phyloP scores from a whole-genome alignment of 2,888 invertebrate genomes.

The Troilus luridus region DNA sequence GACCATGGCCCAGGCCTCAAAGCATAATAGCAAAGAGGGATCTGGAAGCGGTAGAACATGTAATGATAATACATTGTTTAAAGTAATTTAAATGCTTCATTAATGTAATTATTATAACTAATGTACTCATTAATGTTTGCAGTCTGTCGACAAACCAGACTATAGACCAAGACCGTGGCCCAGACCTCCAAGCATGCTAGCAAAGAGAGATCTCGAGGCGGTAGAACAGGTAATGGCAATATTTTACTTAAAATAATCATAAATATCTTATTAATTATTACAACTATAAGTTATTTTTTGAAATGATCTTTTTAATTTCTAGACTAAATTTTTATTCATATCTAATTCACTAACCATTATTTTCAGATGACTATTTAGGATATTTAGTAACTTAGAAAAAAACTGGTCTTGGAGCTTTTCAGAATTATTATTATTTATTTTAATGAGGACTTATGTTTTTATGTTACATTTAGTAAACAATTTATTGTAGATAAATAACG shows the following conservation, averaged over 20 bases:
- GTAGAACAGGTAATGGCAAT: background rate
- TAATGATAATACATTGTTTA: background rate
- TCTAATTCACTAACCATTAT: no score
- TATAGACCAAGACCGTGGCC: constrained; percentile 6
- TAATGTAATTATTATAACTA: background rate
- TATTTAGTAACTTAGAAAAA: no score
- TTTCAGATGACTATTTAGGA: no score
- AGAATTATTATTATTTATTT: no score
- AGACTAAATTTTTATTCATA: no score
- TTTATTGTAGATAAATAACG: no score
- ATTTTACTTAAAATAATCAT: no score
- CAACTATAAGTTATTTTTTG: background rate
- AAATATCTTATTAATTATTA: background rate
- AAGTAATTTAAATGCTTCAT: background rate
- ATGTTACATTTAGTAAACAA: no score
- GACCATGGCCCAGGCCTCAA: background rate
- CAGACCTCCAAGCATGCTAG: background rate
- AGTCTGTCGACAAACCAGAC: constrained; percentile 1
- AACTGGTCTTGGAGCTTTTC: no score
- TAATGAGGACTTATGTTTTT: no score
- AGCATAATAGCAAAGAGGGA: background rate
- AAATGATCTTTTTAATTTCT: no score
- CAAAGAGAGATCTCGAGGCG: background rate
- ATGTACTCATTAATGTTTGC: background rate
- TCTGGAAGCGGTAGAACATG: background rate